Evolutionary conservation across 2,113 vertebrate genomes (phyloP).

Genomic region (Morphnarchus princeps): DNA sequence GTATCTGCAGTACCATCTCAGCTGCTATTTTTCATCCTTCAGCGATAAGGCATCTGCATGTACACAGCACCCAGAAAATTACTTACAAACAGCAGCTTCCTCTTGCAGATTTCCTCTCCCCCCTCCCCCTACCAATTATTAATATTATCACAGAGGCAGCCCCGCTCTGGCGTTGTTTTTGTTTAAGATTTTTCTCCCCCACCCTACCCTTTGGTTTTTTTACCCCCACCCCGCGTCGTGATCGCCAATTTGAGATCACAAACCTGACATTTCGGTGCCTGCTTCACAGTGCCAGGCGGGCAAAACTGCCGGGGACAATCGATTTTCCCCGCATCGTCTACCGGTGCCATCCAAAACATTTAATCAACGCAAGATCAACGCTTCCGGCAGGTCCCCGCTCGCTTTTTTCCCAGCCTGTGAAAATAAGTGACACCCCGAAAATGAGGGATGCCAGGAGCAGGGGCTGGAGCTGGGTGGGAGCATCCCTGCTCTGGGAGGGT

Average conservation of each 20-base stretch:
- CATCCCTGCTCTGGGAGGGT: background rate
- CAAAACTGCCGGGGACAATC: conserved; percentile 75
- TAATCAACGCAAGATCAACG: conserved; percentile 69
- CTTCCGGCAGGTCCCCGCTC: conserved; percentile 8
- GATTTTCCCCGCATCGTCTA: conserved; percentile 81
- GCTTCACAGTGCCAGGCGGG: conserved; percentile 78
- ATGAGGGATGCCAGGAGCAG: background rate
- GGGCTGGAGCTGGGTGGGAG: background rate
- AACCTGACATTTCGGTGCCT: conserved; percentile 82
- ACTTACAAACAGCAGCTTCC: background rate
- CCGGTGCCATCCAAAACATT: conserved; percentile 73
- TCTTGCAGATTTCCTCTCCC: background rate
- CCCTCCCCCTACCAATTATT: conserved; percentile 46
- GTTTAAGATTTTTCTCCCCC: conserved; percentile 41
- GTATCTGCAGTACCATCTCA: conserved; percentile 43
- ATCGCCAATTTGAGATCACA: conserved; percentile 75
- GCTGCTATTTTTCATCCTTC: conserved; percentile 70
- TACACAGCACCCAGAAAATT: background rate
- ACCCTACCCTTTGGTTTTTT: background rate
- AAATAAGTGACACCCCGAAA: conserved; percentile 32
- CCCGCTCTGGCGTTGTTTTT: conserved; percentile 58
- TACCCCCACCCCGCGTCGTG: background rate
- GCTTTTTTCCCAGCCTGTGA: background rate
- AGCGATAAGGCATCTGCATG: conserved; percentile 71
- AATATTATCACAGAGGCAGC: conserved; percentile 57